Evolutionary conservation across 2,888 invertebrate genomes (phyloP).

Genomic region (Pocota personata): DNA sequence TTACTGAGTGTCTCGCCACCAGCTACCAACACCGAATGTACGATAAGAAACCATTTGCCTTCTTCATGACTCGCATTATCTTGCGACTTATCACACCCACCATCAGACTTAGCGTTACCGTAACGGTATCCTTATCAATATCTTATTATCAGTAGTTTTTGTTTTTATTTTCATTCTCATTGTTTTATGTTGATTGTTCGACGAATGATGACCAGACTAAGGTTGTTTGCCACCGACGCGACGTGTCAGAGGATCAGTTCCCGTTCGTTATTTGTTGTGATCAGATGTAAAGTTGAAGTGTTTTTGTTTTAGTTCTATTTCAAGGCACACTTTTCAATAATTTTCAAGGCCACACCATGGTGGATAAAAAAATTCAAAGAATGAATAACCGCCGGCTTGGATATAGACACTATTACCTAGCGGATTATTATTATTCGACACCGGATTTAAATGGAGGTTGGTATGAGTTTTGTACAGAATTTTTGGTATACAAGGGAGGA

Average conservation of each 20-base stretch:
- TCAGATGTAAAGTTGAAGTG: constrained; percentile 12
- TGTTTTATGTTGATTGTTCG: constrained; percentile 2
- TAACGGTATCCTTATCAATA: constrained; percentile 39
- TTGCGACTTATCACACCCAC: constrained; percentile 13
- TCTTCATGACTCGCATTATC: neutral
- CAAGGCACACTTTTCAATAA: neutral
- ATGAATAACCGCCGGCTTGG: constrained; percentile 38
- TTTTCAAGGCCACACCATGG: constrained; percentile 32
- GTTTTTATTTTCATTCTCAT: constrained; percentile 10
- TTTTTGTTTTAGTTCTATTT: neutral
- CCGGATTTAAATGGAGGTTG: constrained; percentile 76
- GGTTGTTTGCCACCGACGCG: neutral
- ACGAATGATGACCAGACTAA: constrained; percentile 39
- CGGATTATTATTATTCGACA: constrained; percentile 81
- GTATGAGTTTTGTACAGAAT: too few species aligned
- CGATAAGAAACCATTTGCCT: constrained; percentile 19
- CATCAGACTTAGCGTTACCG: constrained; percentile 1
- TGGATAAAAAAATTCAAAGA: constrained; percentile 29
- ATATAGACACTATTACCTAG: constrained; percentile 81
- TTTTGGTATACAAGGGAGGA: too few species aligned
- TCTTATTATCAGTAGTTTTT: constrained; percentile 41
- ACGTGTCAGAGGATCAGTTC: constrained; percentile 44
- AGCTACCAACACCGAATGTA: neutral
- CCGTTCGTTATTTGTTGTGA: constrained; percentile 34
- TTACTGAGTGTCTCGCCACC: neutral